Base-by-base conservation (phyloP, 2,888 invertebrate species). In the Sinopyrophorus schimmeli region DNA sequence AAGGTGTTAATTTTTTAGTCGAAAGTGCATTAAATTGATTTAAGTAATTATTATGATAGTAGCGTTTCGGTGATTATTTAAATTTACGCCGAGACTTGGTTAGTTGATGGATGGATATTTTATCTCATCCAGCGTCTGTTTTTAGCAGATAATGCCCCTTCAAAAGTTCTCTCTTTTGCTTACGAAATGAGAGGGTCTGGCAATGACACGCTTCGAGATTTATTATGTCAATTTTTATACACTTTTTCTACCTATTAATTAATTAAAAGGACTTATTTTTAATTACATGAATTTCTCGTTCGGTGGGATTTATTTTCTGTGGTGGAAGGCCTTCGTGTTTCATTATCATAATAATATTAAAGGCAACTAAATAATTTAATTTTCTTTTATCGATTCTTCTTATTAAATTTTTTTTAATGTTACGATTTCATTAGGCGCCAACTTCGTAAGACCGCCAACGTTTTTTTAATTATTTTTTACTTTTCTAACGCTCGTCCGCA, bases 71-170 rank as follows among this genome's bases (percentile, higher is more conserved):
- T 6, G 23, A 21, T 41, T 28, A 20, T 51, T 46, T 40, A 44
- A 51, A 51, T 47, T 39, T n/a, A n/a, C 27, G 17, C 27, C 28
- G 48, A 39, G 48, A 26, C 38, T 52, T 31, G 38, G 34, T 44
- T 51, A 51, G 40, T 61, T 63, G 63, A 63, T 63, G 60, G 64
- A 64, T 64, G 62, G 60, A 59, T 60, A 61, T 62, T 62, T 61
- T 62, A 64, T 63, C 60, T 60, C 57, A 47, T 46, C 53, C 56
- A 58, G 58, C 55, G 62, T 63, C 64, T 64, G 64, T 54, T 61
- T 60, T 59, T 55, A 64, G 55, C 64, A 64, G 64, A 64, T 64
- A 64, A 63, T 64, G 59, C 55, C 57, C 58, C 62, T 61, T 62
- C 59, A 59, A 61, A 56, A 61, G 57, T 60, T 56, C 64, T 63